A percentile compares a stretch with the other conserved stretches of the same genome.
phyloP scores from a whole-genome alignment of 2,888 invertebrate species.

The Harpagoxenus sublaevis region DNA sequence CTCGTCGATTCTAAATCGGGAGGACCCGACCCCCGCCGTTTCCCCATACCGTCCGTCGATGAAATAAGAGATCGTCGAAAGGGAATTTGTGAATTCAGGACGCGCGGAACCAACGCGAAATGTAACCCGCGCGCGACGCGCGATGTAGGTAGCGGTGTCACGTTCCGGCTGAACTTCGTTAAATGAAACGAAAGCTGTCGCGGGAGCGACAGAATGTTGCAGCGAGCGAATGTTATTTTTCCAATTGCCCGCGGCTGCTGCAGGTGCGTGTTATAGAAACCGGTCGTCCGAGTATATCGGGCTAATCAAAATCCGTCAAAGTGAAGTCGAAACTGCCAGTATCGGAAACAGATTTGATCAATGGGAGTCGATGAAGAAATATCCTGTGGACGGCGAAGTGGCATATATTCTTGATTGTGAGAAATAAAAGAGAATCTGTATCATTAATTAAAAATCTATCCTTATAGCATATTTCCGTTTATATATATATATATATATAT shows the following conservation, averaged over 20 bases:
- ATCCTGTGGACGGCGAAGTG: background rate
- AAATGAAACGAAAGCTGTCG: constrained; percentile 49
- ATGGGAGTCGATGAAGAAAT: background rate
- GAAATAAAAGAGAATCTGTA: background rate
- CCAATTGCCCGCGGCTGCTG: constrained; percentile 27
- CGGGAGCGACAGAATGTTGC: constrained; percentile 15
- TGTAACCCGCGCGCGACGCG: constrained; percentile 20
- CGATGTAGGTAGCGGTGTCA: constrained; percentile 9
- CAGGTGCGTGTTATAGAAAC: constrained; percentile 31
- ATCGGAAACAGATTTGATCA: constrained; percentile 30
- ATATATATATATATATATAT: no score
- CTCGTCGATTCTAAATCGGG: constrained; percentile 40
- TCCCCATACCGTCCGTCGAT: background rate
- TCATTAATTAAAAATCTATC: background rate
- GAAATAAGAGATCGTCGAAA: constrained; percentile 58
- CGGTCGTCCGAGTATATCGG: constrained; percentile 18
- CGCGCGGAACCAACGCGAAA: constrained; percentile 25
- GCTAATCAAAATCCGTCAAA: constrained; percentile 49
- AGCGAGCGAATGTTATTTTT: constrained; percentile 45
- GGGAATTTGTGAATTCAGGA: constrained; percentile 48
- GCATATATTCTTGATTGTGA: background rate
- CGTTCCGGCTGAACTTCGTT: constrained; percentile 47
- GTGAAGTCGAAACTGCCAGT: constrained; percentile 28
- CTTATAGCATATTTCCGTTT: background rate
- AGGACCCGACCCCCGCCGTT: background rate